A percentile compares a stretch with the other conserved stretches of the same genome.
Evolutionary conservation across 2,888 invertebrate genomes (phyloP).

Genomic region (Andrena praecox): DNA sequence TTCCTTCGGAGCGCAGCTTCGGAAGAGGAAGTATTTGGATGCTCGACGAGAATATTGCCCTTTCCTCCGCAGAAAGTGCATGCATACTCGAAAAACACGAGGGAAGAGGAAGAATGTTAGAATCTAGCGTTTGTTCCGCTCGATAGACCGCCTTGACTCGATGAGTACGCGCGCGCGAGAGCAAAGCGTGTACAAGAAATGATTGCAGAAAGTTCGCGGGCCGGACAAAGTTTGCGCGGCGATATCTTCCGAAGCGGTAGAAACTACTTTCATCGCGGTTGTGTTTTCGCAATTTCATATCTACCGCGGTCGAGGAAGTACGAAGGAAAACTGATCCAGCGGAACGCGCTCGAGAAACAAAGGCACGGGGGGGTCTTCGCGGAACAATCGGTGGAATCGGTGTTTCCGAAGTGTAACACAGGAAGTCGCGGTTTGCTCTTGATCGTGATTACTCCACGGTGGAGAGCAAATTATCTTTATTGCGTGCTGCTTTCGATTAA

Average conservation of each 20-base stretch:
- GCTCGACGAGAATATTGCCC: not conserved
- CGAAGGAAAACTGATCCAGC: not conserved
- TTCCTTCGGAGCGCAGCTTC: not conserved
- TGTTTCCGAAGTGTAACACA: not conserved
- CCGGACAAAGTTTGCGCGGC: slow-evolving; percentile 39
- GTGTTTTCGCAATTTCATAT: slow-evolving; percentile 16
- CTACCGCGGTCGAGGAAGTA: not conserved
- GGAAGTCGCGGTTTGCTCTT: not conserved
- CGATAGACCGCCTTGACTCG: slow-evolving; percentile 8
- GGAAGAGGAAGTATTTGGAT: not conserved
- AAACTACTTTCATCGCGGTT: slow-evolving; percentile 29
- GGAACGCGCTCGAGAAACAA: not conserved
- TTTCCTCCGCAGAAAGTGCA: not conserved
- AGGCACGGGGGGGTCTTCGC: not conserved
- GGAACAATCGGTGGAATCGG: not conserved
- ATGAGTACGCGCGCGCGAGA: not conserved
- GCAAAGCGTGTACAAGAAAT: slow-evolving; percentile 12
- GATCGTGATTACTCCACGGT: not conserved
- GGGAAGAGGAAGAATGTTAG: slow-evolving; percentile 3
- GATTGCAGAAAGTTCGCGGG: slow-evolving; percentile 51
- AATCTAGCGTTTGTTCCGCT: not conserved
- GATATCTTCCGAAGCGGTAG: slow-evolving; percentile 24
- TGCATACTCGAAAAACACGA: not conserved
- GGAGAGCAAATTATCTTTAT: slow-evolving; percentile 2
- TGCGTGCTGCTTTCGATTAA: not conserved